Base-by-base conservation (phyloP, 2,113 vertebrate genomes). In the Malaclemys terrapin region DNA sequence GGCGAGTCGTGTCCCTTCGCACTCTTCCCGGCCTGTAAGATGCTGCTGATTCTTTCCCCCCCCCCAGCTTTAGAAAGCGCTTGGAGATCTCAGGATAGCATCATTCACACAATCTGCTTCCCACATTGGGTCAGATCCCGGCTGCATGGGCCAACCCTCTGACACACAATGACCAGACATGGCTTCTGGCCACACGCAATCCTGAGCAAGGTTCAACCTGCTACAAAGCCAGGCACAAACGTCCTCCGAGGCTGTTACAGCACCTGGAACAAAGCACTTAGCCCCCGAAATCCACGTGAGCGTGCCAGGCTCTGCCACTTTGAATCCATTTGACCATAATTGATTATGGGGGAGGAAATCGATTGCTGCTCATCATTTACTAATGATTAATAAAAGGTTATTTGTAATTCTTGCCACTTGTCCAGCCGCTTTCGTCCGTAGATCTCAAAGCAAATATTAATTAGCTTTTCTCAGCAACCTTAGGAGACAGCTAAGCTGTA, bases 281-380 rank as follows among this genome's bases (percentile, higher is more conserved):
- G 94, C 89, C 72, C 94, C 91, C 82, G 95, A 94, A 89, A 91
- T 19, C 88, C 88, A 85, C 95, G 83, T 87, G 90, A 85, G 89
- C 95, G 88, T 96, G 94, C 94, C 89, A 5, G 13, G 84, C 95
- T 87, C 97, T 8, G 4, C 85, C 90, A 94, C 90, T 92, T 90
- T 95, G 87, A 96, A 83, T 89, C 96, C 95, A 96, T 97, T 96
- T 97, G 85, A 96, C 90, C 89, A 92, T 96, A 97, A 97, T 96
- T 96, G 97, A 91, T 97, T 89, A 91, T 89, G 59, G 91, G 97
- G 91, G 89, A 96, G 96, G 96, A 97, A 97, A 97, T 94, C 96
- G 94, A 96, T 95, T 96, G 95, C 95, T 94, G 90, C 87, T 94
- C 93, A 96, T 96, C 94, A 94, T 97, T 69, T 96, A 96, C 95